Conservation (phyloP, 64 coral and sea anemone genomes). For the Cladopsammia gracilis region DNA sequence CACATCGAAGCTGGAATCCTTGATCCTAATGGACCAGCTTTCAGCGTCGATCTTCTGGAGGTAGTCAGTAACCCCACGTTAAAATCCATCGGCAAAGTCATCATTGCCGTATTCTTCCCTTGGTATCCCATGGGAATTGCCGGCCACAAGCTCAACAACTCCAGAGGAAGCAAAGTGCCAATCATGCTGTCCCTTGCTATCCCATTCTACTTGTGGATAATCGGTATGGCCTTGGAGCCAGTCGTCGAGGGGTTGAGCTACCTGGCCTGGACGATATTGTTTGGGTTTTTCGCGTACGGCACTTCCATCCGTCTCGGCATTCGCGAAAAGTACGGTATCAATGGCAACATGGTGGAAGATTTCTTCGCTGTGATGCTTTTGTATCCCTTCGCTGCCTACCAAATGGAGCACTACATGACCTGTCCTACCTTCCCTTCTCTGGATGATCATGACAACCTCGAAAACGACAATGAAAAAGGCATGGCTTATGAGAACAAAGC, state of each 20-base stretch:
- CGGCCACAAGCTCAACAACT: background rate
- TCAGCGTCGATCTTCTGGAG: slow-evolving; percentile 37
- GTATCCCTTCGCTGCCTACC: slow-evolving; percentile 32
- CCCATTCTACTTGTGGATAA: slow-evolving; percentile 32
- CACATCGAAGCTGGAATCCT: slow-evolving; percentile 20
- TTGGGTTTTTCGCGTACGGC: slow-evolving; percentile 43
- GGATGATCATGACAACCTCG: background rate
- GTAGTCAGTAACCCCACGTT: slow-evolving; percentile 4
- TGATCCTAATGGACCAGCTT: slow-evolving; percentile 35
- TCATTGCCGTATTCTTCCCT: slow-evolving; percentile 4
- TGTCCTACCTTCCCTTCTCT: background rate
- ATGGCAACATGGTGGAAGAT: slow-evolving; percentile 49
- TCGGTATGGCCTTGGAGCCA: slow-evolving; percentile 12
- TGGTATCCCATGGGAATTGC: slow-evolving; percentile 44
- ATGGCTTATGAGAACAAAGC: slow-evolving; percentile 13
- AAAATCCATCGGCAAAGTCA: background rate
- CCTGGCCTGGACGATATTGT: slow-evolving; percentile 22
- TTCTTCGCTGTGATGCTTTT: slow-evolving; percentile 42
- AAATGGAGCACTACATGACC: slow-evolving; percentile 24
- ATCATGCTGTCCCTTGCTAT: slow-evolving; percentile 10
- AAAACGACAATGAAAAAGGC: background rate
- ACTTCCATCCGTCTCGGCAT: slow-evolving; percentile 7
- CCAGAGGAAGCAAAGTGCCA: background rate
- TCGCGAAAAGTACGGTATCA: slow-evolving; percentile 38
- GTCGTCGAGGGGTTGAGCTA: slow-evolving; percentile 14